A percentile compares a stretch with the other conserved stretches of the same genome.
Evolutionary conservation across 2,113 vertebrate species (phyloP).

Genomic region (Rhagologus leucostigma): DNA sequence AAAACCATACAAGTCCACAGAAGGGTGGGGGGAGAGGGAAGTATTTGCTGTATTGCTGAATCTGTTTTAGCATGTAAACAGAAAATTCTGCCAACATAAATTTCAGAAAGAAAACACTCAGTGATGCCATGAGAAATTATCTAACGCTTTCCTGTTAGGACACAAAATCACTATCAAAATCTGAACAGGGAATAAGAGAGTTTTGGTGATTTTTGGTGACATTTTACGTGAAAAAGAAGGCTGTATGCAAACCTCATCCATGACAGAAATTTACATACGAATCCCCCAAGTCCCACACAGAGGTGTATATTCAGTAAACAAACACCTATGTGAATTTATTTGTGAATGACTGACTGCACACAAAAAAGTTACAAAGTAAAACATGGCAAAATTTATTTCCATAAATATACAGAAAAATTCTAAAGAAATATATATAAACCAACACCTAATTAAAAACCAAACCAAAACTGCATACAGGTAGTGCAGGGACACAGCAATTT

Average conservation of each 20-base stretch:
- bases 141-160: not conserved
- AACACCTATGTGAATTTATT: not conserved
- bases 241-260: not conserved
- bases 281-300: not conserved
- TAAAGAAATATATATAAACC: not conserved
- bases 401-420: not conserved
- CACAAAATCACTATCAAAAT: not conserved
- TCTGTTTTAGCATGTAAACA: not conserved
- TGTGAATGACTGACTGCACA: not conserved
- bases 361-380: not conserved
- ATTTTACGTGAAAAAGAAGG: not conserved
- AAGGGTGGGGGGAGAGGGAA: accelerated
- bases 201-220: not conserved
- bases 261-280: not conserved
- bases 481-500: not conserved
- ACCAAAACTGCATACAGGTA: not conserved
- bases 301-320: not conserved
- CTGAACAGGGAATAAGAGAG: not conserved
- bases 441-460: not conserved
- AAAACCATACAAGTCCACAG: not conserved
- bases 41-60: not conserved
- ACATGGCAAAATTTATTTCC: not conserved
- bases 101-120: not conserved
- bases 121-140: not conserved
- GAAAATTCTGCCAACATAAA: not conserved